phyloP scores from a whole-genome alignment of 2,113 vertebrate species.

The Myiozetetes cayanensis region DNA sequence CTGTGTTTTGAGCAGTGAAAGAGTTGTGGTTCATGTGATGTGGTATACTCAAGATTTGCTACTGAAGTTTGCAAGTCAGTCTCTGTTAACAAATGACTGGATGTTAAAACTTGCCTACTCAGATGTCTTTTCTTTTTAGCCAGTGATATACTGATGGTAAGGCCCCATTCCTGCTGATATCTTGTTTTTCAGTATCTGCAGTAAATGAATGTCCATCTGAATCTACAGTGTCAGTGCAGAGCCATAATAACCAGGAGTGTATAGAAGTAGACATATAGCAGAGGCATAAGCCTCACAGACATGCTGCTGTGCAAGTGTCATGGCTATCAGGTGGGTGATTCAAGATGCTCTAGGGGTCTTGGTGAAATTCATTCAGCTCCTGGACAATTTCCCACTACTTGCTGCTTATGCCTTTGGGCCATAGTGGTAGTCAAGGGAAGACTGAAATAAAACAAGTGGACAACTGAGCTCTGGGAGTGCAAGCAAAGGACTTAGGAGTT shows the following conservation, averaged over 20 bases:
- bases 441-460: background rate
- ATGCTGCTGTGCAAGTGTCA: background rate
- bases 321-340: background rate
- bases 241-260: background rate
- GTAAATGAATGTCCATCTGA: background rate
- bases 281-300: background rate
- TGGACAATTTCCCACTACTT: background rate
- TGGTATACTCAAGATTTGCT: background rate
- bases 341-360: background rate
- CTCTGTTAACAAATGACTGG: background rate
- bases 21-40: background rate
- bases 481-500: background rate
- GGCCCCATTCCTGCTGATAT: background rate
- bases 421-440: background rate
- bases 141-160: background rate
- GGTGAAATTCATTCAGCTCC: background rate
- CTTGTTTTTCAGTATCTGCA: background rate
- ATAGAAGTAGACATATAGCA: background rate
- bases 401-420: background rate
- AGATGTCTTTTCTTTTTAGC: background rate
- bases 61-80: background rate
- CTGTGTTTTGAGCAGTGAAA: background rate
- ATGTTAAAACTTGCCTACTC: background rate
- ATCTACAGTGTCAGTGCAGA: background rate
- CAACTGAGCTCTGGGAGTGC: background rate